phyloP scores from a whole-genome alignment of 2,797 vertebrate species.

The Amblyraja radiata region DNA sequence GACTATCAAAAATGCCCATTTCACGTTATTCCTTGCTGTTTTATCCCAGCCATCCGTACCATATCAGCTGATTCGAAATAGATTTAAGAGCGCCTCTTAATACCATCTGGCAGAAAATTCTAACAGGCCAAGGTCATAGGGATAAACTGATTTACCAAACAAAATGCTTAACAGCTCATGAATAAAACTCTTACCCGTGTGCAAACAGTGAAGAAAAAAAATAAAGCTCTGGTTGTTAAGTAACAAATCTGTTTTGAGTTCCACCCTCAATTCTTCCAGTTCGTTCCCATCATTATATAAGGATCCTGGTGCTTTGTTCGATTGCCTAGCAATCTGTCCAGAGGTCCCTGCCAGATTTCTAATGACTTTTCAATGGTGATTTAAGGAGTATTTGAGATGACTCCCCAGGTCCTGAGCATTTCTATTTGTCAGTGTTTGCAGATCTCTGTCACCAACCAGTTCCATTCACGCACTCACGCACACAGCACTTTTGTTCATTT shows the following conservation, averaged over 20 bases:
- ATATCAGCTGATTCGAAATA: slow-evolving; percentile 41
- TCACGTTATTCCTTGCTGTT: not conserved
- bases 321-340: slow-evolving; percentile 68
- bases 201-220: slow-evolving; percentile 12
- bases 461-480: slow-evolving; percentile 47
- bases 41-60: not conserved
- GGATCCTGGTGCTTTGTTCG: slow-evolving; percentile 50
- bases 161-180: slow-evolving; percentile 76
- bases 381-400: slow-evolving; percentile 54
- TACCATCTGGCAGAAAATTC: slow-evolving; percentile 76
- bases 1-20: not conserved
- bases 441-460: slow-evolving; percentile 47
- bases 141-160: slow-evolving; percentile 64
- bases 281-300: slow-evolving; percentile 56
- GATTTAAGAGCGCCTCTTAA: slow-evolving; percentile 56
- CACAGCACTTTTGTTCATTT: slow-evolving; percentile 51
- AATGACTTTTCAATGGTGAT: slow-evolving; percentile 74
- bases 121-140: slow-evolving; percentile 57
- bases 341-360: slow-evolving; percentile 67
- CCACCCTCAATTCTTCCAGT: slow-evolving; percentile 55
- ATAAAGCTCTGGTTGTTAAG: slow-evolving; percentile 23
- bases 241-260: slow-evolving; percentile 53
- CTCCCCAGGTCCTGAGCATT: slow-evolving; percentile 47
- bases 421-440: slow-evolving; percentile 13
- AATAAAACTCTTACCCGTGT: slow-evolving; percentile 66